Conservation (phyloP, 2,113 vertebrate species). For the Artemisiospiza belli region DNA sequence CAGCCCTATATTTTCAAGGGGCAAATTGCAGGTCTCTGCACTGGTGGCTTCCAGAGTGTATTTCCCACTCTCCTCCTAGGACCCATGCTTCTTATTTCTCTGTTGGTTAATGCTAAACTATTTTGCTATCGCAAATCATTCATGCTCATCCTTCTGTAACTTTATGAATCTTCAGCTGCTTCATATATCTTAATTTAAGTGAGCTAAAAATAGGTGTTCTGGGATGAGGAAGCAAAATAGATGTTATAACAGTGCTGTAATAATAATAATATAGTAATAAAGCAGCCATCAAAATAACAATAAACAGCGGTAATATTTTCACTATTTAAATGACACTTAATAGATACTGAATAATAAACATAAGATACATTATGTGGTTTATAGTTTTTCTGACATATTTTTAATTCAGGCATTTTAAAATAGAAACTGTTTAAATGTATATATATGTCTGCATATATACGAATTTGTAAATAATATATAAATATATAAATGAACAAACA, state of each 20-base stretch:
- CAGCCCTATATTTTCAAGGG: background rate
- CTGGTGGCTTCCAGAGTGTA: background rate
- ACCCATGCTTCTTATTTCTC: slow-evolving; percentile 30
- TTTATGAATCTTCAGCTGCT: slow-evolving; percentile 52
- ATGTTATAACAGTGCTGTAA: background rate
- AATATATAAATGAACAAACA: background rate
- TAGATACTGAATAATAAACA: background rate
- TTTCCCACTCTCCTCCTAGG: background rate
- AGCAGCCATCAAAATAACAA: background rate
- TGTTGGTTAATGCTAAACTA: slow-evolving; percentile 42
- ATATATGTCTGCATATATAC: background rate
- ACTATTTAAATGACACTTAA: background rate
- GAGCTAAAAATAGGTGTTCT: slow-evolving; percentile 34
- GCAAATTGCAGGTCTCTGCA: background rate
- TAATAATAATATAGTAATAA: background rate
- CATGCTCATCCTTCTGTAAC: slow-evolving; percentile 57
- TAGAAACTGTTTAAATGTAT: background rate
- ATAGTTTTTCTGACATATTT: background rate
- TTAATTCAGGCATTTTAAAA: background rate
- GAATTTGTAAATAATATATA: too few species aligned
- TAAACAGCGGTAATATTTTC: background rate
- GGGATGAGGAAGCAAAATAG: background rate
- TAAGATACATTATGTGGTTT: background rate
- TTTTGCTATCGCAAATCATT: slow-evolving; percentile 25
- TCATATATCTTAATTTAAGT: slow-evolving; percentile 62